These are phyloP conservation scores for Netelia inedita DNA, from an alignment of 2,888 invertebrate genomes.

Conservation along the genomic window DNA sequence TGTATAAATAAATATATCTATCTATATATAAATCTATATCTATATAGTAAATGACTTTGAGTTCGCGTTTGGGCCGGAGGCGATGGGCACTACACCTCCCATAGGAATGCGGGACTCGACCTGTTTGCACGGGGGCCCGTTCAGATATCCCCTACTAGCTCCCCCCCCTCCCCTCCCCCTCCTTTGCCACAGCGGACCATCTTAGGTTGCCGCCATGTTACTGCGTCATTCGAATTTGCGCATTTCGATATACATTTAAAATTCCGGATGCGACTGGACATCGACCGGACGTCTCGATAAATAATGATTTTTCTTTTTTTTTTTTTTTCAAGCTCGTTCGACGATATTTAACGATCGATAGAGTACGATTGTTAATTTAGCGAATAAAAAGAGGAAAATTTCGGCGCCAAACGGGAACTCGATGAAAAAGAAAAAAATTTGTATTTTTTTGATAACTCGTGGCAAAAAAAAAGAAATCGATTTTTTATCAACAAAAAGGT, in stretches of 20 bases:
- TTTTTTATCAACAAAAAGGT: too few relatives aligned
- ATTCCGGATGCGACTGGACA: not conserved
- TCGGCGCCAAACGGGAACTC: too few relatives aligned
- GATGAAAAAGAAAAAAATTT: too few relatives aligned
- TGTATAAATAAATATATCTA: not conserved
- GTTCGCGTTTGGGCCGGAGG: constrained; percentile 17
- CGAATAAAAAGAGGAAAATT: too few relatives aligned
- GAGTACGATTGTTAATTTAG: too few relatives aligned
- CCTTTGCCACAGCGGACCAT: not conserved
- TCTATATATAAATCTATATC: not conserved
- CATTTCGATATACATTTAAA: not conserved
- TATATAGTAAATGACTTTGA: not conserved
- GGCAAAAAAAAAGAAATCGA: too few relatives aligned
- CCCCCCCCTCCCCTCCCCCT: not conserved
- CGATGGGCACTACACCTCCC: constrained; percentile 41
- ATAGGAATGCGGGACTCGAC: constrained; percentile 65
- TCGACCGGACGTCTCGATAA: not conserved
- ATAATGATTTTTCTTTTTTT: too few relatives aligned
- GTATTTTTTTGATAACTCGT: too few relatives aligned
- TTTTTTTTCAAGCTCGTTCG: too few relatives aligned
- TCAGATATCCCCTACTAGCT: not conserved
- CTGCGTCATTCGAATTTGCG: constrained; percentile 22
- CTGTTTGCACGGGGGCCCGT: constrained; percentile 43
- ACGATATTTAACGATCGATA: too few relatives aligned
- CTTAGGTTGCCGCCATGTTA: constrained; percentile 17